Conservation (phyloP, 2,888 invertebrate species). For the Papilio demoleus region DNA sequence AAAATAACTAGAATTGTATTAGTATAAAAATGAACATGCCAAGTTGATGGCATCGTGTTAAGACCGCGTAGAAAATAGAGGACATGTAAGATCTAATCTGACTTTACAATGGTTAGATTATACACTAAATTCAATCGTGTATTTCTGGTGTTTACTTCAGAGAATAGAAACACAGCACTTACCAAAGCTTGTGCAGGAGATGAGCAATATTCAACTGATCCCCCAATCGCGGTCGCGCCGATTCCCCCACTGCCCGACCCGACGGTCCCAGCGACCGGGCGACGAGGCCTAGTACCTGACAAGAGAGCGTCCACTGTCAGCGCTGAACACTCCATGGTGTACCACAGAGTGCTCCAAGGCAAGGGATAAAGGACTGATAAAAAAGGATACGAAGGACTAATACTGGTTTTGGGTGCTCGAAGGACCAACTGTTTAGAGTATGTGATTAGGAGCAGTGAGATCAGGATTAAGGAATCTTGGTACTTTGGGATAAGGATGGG, state of each 20-base stretch:
- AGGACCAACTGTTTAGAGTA: too few relatives aligned
- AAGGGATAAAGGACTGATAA: constrained; percentile 38
- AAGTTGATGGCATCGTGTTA: too few relatives aligned
- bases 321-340: constrained; percentile 57
- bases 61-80: too few relatives aligned
- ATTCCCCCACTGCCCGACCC: constrained; percentile 78
- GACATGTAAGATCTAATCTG: too few relatives aligned
- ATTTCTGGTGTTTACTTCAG: too few relatives aligned
- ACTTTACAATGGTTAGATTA: too few relatives aligned
- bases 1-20: too few relatives aligned
- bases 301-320: constrained; percentile 65
- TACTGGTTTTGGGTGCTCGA: neutral
- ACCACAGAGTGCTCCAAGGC: constrained; percentile 57
- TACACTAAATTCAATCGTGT: too few relatives aligned
- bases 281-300: constrained; percentile 81
- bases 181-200: constrained; percentile 75
- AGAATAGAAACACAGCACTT: too few relatives aligned
- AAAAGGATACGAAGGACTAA: neutral
- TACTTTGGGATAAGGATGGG: constrained; percentile 36
- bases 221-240: constrained; percentile 66
- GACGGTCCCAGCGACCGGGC: constrained; percentile 79
- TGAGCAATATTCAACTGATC: constrained; percentile 64
- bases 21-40: too few relatives aligned
- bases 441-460: neutral
- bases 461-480: neutral